A percentile compares a stretch with the other conserved stretches of the same genome.
Evolutionary conservation across 2,797 vertebrate genomes (phyloP).

Genomic region (Pipistrellus pygmaeus): DNA sequence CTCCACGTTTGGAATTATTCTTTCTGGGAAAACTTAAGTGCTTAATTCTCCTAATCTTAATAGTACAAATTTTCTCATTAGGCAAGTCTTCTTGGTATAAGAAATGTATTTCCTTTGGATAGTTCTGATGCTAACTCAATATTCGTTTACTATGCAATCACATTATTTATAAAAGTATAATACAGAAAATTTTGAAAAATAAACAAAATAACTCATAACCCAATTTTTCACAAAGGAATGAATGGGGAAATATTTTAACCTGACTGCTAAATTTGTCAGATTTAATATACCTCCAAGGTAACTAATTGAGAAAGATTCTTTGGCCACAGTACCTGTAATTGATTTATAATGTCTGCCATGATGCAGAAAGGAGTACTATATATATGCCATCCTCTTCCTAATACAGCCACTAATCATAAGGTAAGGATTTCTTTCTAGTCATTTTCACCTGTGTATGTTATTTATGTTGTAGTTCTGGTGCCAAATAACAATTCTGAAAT

Average conservation of each 20-base stretch:
- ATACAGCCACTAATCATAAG: neutral
- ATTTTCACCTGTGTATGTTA: neutral
- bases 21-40: neutral
- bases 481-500: neutral
- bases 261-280: neutral
- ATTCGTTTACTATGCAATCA: neutral
- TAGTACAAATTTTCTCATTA: neutral
- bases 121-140: neutral
- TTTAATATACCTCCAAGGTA: neutral
- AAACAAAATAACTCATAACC: neutral
- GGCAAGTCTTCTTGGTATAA: neutral
- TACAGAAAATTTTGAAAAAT: neutral
- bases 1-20: neutral
- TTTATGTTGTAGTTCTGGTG: neutral
- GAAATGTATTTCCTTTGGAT: constrained; percentile 29
- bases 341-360: neutral
- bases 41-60: constrained; percentile 30
- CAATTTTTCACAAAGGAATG: constrained; percentile 19
- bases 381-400: neutral
- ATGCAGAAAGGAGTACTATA: neutral
- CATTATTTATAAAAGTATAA: neutral
- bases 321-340: neutral
- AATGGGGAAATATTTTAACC: constrained; percentile 44
- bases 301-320: neutral
- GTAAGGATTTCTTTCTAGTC: neutral